Percentiles rank a stretch among this genome's conserved stretches.
Evolutionary conservation across 2,113 vertebrate genomes (phyloP).

Genomic region (Carollia perspicillata): DNA sequence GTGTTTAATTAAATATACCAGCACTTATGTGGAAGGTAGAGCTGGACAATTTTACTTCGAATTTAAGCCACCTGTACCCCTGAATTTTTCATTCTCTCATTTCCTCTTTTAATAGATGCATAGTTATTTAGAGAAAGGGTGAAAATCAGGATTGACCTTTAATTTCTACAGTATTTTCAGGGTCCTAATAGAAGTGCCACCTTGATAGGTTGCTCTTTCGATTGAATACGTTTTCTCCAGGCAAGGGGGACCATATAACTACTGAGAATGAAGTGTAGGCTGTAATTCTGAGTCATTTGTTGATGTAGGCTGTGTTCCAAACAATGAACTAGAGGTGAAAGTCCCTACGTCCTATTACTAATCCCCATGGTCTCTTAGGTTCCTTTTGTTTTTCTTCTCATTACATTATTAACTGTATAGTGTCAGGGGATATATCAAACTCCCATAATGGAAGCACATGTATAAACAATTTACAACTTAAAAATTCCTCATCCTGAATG

Average conservation of each 20-base stretch:
- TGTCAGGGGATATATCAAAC: constrained; percentile 36
- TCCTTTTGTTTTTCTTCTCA: constrained; percentile 62
- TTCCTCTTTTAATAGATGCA: not conserved
- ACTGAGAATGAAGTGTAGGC: constrained; percentile 43
- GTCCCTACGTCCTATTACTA: constrained; percentile 55
- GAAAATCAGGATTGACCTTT: constrained; percentile 3
- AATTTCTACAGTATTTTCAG: not conserved
- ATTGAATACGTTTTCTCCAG: constrained; percentile 30
- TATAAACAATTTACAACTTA: constrained; percentile 44
- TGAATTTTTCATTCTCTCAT: not conserved
- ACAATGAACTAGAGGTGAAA: constrained; percentile 58
- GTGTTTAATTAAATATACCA: not conserved
- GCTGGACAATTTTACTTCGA: not conserved
- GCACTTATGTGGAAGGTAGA: constrained; percentile 20
- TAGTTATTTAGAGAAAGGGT: not conserved
- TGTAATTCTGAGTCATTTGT: constrained; percentile 70
- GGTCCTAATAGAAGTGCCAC: not conserved
- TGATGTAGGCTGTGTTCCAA: constrained; percentile 69
- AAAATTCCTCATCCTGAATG: not conserved
- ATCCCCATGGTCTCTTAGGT: constrained; percentile 30
- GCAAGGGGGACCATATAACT: not conserved
- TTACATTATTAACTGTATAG: constrained; percentile 61
- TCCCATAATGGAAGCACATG: constrained; percentile 17
- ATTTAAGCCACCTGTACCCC: not conserved
- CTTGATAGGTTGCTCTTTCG: not conserved